Evolutionary conservation across 2,113 vertebrate genomes (phyloP), one percentile per base, ranked within the genome.

Genomic region (Oncorhynchus tshawytscha): DNA sequence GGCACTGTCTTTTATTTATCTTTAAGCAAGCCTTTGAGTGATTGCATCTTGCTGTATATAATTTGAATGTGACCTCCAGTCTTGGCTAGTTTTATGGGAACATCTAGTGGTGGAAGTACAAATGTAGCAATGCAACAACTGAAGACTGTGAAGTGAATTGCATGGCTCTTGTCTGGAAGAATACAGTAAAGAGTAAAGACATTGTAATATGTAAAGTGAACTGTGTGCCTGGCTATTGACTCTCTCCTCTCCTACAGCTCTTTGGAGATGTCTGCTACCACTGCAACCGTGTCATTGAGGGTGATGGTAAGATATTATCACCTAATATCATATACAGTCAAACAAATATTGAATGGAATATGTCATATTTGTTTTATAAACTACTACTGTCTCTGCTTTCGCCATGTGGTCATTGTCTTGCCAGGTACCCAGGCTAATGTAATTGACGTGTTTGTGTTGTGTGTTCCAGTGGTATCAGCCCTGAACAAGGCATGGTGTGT

Each of bases 401-500:
- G 51, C 16, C 51, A 4, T 16, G n/a, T 45, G 13, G 70, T 24
- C 45, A 12, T 49, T 51, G 70, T 49, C 12, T 62, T 7, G 6
- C 62, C 67, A 15, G 51, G 29, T 54, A 31, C 24, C 5, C 15
- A 49, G 51, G 20, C 59, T 51, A 18, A 67, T 49, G 68, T 72
- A 15, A 45, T 15, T 8, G 24, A 60, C 1, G 4, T 62, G 16
- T 57, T 51, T 85, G 29, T 85, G 73, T 77, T 12, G 18, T 80
- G n/a, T 84, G 45, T 25, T 24, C 22, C 78, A 99, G 98, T 99
- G 89, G 96, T 99, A 57, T 99, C 97, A 66, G 97, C 98, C 48
- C 93, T 99, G 75, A 99, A 99, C 88, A 99, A 99, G 92, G 97
- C 98, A 22, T 99, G 98, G 98, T 99, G 98, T 64, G 96, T 99